phyloP scores from a whole-genome alignment of 2,113 vertebrate species.

The Labrus mixtus region DNA sequence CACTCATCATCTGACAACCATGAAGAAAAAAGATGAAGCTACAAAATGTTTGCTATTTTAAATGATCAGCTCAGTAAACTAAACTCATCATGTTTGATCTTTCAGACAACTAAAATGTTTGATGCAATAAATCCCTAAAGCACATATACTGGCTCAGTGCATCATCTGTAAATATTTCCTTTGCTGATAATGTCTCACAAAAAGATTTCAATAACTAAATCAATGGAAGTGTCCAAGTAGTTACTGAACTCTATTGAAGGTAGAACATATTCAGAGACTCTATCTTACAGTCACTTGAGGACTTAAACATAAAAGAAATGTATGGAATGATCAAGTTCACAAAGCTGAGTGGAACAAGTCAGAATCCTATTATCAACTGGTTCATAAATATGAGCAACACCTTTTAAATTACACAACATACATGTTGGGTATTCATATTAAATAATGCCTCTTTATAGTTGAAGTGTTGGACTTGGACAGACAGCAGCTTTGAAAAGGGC shows the following conservation, averaged over 20 bases:
- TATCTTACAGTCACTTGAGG: too few species aligned
- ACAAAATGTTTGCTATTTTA: neutral
- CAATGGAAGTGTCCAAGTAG: neutral
- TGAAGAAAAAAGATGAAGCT: neutral
- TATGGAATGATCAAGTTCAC: too few species aligned
- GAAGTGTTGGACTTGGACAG: too few species aligned
- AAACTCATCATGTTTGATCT: neutral
- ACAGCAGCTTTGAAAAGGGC: too few species aligned
- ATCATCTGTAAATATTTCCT: neutral
- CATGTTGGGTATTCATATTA: too few species aligned
- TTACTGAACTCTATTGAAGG: neutral
- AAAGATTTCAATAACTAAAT: neutral
- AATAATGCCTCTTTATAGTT: too few species aligned
- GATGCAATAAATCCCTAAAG: neutral
- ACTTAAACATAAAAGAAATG: too few species aligned
- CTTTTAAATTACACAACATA: too few species aligned
- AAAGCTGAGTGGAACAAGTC: too few species aligned
- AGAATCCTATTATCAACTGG: too few species aligned
- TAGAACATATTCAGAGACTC: too few species aligned
- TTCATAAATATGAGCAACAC: too few species aligned
- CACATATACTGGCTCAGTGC: neutral
- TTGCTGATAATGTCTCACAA: neutral
- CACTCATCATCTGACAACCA: neutral
- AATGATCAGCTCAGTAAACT: neutral
- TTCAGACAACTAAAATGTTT: neutral